phyloP scores from a whole-genome alignment of 2,888 invertebrate genomes.

The Drosophila hamatofila region DNA sequence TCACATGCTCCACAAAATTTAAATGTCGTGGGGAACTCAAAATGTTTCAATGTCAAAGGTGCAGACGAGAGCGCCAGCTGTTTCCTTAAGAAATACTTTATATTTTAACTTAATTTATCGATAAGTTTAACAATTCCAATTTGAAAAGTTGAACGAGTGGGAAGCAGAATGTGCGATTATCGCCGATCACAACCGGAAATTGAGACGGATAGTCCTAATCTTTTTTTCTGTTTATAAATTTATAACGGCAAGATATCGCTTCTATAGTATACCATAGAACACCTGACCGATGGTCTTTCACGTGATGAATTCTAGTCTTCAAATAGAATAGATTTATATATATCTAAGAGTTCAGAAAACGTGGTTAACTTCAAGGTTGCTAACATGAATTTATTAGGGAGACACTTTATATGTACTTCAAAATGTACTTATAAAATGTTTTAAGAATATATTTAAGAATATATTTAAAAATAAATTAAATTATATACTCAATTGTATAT shows the following conservation, averaged over 20 bases:
- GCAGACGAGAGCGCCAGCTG: not conserved
- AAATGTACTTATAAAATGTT: too few relatives aligned
- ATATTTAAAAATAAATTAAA: too few relatives aligned
- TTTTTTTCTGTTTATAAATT: not conserved
- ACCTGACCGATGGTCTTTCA: not conserved
- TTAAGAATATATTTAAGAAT: not conserved
- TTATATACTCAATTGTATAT: too few relatives aligned
- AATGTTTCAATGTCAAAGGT: slow-evolving; percentile 38
- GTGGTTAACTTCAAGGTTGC: not conserved
- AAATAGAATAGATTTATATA: not conserved
- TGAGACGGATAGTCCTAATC: not conserved
- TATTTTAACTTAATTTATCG: not conserved
- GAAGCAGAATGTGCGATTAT: not conserved
- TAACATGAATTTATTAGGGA: not conserved
- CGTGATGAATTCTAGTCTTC: not conserved
- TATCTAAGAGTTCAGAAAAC: not conserved
- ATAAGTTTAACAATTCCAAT: not conserved
- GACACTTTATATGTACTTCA: too few relatives aligned
- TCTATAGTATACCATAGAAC: not conserved
- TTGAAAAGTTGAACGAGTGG: not conserved
- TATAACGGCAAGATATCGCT: not conserved
- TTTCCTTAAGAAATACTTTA: slow-evolving; percentile 6
- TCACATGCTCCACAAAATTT: slow-evolving; percentile 45
- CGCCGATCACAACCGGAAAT: not conserved
- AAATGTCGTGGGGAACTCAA: slow-evolving; percentile 6